Evolutionary conservation across 2,797 vertebrate genomes (phyloP), one percentile per base, ranked within the genome.

Genomic region (Melanotaenia maccullochi): DNA sequence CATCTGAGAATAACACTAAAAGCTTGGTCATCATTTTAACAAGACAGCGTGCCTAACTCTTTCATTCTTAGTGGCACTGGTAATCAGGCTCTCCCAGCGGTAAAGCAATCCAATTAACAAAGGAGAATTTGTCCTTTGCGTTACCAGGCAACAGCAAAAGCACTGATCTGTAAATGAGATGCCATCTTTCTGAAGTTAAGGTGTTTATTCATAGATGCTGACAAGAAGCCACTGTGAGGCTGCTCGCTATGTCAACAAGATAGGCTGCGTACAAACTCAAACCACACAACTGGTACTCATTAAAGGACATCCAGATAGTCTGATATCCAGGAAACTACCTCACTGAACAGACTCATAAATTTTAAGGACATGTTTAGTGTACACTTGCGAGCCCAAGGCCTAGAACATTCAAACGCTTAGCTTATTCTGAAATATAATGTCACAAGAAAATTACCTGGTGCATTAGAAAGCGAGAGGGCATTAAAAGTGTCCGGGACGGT

Each of bases 401-500:
- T 36, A 44, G 61, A 28, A 38, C 20, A 64, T 73, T 75, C 47
- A 77, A 64, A 76, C 7, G 11, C 24, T 68, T 1, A 1, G n/a
- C 55, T 75, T 0, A 1, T 11, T 62, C 54, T 68, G 60, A 5
- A 22, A 63, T 16, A 67, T 74, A 72, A 54, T 69, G 61, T 49
- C 55, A 71, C 67, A 59, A 44, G 36, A 73, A 51, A 74, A 60
- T 95, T 95, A 97, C 95, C 95, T 96, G 96, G 91, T 0, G 90
- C 89, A 80, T 96, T 94, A 60, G 95, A 96, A 52, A 95, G 90
- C 13, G 94, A 92, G 79, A 94, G 94, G 91, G 93, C 85, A 91
- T 92, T 94, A 92, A 97, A 97, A 88, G 94, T 93, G 78, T 95
- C 95, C 78, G 82, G 84, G 72, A 94, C 88, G 22, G 92, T 94